Percentiles rank a stretch among this genome's conserved stretches.
These are phyloP conservation scores for Coboldia fuscipes DNA, from an alignment of 1,140 invertebrate species.

Conservation along the genomic window DNA sequence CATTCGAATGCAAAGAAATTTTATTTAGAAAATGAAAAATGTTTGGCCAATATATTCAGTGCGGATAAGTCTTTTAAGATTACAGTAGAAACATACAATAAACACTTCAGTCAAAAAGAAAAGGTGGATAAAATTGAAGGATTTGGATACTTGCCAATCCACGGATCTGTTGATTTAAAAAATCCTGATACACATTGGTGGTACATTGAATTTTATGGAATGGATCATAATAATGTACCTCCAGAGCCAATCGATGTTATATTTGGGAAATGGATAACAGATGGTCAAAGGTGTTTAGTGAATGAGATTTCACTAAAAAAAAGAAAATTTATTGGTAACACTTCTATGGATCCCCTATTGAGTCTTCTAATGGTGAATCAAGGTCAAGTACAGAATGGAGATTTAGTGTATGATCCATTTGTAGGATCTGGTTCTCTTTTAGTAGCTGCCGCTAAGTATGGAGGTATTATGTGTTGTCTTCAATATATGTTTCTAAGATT, in stretches of 20 bases:
- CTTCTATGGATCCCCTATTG: constrained; percentile 88
- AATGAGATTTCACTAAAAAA: constrained; percentile 63
- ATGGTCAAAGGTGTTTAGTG: constrained; percentile 63
- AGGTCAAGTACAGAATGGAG: constrained; percentile 45
- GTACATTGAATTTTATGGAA: constrained; percentile 76
- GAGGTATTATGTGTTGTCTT: constrained; percentile 25
- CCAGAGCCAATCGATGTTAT: constrained; percentile 49
- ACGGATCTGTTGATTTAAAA: constrained; percentile 61
- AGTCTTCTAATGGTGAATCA: constrained; percentile 89
- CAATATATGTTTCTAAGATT: constrained; percentile 2
- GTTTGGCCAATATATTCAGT: constrained; percentile 26
- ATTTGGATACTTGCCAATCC: constrained; percentile 57
- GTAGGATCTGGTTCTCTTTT: constrained; percentile 87
- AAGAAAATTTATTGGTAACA: constrained; percentile 90
- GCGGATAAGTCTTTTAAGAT: constrained; percentile 48
- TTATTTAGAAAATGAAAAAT: constrained; percentile 14
- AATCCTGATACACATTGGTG: constrained; percentile 58
- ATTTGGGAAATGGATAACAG: constrained; percentile 67
- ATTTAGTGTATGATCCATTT: constrained; percentile 82
- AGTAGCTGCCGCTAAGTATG: constrained; percentile 77
- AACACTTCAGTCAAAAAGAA: constrained; percentile 50
- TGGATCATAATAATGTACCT: constrained; percentile 47
- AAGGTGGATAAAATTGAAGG: constrained; percentile 74
- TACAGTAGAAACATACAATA: constrained; percentile 74
- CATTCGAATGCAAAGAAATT: constrained; percentile 37